phyloP scores from a whole-genome alignment of 2,888 invertebrate species.

The Hypomecis punctinalis region DNA sequence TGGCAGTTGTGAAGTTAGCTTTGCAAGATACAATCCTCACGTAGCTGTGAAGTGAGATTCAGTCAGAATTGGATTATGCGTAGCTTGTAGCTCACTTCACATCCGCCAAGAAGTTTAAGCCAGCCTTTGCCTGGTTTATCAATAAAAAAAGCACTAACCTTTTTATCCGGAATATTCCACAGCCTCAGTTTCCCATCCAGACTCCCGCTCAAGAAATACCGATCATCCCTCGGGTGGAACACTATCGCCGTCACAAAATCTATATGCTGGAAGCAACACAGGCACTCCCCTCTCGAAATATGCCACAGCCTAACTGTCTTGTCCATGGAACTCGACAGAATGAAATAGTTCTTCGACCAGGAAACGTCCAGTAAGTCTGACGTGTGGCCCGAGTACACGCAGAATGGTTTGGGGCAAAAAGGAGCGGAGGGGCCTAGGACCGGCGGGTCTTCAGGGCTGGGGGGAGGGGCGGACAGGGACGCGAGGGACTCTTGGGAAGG shows the following conservation, averaged over 20 bases:
- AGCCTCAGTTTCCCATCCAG: conserved; percentile 98
- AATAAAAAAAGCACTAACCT: too few relatives aligned
- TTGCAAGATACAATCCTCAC: too few relatives aligned
- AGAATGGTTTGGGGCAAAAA: conserved; percentile 96
- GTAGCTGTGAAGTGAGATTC: too few relatives aligned
- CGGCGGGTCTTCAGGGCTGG: conserved; percentile 80
- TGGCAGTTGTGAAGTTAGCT: too few relatives aligned
- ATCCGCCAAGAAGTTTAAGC: too few relatives aligned
- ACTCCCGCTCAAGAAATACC: conserved; percentile 98
- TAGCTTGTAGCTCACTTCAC: too few relatives aligned
- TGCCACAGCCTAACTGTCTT: conserved; percentile 99
- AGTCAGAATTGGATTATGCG: too few relatives aligned
- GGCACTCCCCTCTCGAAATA: conserved; percentile 97
- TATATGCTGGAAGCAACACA: conserved; percentile 99
- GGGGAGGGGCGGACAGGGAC: conserved; percentile 82
- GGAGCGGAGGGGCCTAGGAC: conserved; percentile 87
- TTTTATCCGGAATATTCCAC: conserved; percentile 99
- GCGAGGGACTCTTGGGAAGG: conserved; percentile 96
- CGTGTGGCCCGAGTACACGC: conserved; percentile 96
- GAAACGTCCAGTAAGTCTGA: conserved; percentile 98
- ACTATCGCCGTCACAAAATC: conserved; percentile 99
- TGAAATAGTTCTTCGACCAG: conserved; percentile 99
- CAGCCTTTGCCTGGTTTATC: too few relatives aligned
- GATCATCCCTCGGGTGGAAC: conserved; percentile 96
- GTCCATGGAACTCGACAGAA: conserved; percentile 99